Conservation (phyloP, 1,140 invertebrate genomes). For the Lithobius niger region DNA sequence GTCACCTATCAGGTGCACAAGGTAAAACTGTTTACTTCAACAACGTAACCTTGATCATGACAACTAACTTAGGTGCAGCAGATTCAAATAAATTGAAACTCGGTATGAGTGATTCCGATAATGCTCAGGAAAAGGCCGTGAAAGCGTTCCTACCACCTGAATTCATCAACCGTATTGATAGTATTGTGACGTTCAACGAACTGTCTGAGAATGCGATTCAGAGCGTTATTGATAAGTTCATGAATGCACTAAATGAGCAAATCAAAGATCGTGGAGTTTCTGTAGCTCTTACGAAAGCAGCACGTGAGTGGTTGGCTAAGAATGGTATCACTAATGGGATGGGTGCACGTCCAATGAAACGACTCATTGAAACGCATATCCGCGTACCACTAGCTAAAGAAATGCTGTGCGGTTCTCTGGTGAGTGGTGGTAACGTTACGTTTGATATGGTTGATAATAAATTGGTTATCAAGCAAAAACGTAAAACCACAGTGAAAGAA, state of each 20-base stretch:
- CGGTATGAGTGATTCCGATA: background rate
- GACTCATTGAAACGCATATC: background rate
- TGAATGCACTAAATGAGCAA: background rate
- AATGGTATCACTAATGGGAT: slow-evolving; percentile 8
- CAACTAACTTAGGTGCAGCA: slow-evolving; percentile 19
- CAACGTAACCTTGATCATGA: slow-evolving; percentile 37
- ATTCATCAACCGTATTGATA: slow-evolving; percentile 16
- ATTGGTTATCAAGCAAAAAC: slow-evolving; percentile 22
- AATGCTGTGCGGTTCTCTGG: background rate
- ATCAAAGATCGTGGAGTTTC: background rate
- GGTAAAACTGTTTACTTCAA: slow-evolving; percentile 35
- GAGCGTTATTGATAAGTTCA: slow-evolving; percentile 8
- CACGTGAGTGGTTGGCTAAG: slow-evolving; percentile 4
- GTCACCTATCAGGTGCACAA: slow-evolving; percentile 37
- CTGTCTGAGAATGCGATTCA: background rate
- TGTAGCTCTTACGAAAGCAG: background rate
- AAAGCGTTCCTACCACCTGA: slow-evolving; percentile 14
- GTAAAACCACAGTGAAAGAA: no score
- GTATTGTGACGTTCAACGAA: slow-evolving; percentile 11
- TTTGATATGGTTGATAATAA: background rate
- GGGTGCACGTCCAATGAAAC: slow-evolving; percentile 10
- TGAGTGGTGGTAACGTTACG: background rate
- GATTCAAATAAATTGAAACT: background rate
- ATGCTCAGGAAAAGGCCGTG: slow-evolving; percentile 1
- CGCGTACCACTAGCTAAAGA: slow-evolving; percentile 1